Evolutionary conservation across 64 coral and sea anemone genomes (phyloP), one percentile per base, ranked within the genome.

Genomic region (Pocillopora damicornis): DNA sequence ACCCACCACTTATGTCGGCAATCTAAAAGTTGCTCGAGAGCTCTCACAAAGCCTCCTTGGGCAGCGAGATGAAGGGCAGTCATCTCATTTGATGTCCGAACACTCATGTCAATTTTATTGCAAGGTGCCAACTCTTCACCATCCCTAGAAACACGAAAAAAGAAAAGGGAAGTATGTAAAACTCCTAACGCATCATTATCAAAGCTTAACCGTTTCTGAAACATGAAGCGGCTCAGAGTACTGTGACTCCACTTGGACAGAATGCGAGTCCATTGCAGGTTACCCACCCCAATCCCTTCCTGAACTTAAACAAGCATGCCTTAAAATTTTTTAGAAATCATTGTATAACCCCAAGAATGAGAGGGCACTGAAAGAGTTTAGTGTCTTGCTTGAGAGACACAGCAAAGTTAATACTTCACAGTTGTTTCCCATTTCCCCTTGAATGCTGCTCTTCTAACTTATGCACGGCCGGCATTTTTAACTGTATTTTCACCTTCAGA

Each of bases 51-150:
- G 15, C 90, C 88, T 15, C 93, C 97, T 69, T 93, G 89, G 37
- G 89, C 93, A 14, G 97, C 97, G 35, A 87, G 75, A 58, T 99
- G 97, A 13, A 99, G 90, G 37, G 97, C 90, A 57, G 91, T 90
- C 90, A 95, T 95, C 30, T 91, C 93, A 86, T 84, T 99, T 58
- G 93, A 80, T 59, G 93, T 99, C 12, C 90, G 75, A 12, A 88
- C 84, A 87, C 92, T 93, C 16, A 95, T 57, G n/a, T 99, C 88
- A 88, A 99, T 83, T 13, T 91, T 89, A 80, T 88, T 95, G 76
- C 97, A 99, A 13, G 79, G 88, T 59, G 59, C 12, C n/a, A 77
- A 83, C 22, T 84, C 87, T 20, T 82, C 59, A 25, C 88, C 91
- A 51, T 96, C 91, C 79, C 94, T 96, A n/a, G 5, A 69, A 59